Evolutionary conservation across 2,888 invertebrate genomes (phyloP), one percentile per base, ranked within the genome.

Genomic region (Drepanosiphum platanoidis): DNA sequence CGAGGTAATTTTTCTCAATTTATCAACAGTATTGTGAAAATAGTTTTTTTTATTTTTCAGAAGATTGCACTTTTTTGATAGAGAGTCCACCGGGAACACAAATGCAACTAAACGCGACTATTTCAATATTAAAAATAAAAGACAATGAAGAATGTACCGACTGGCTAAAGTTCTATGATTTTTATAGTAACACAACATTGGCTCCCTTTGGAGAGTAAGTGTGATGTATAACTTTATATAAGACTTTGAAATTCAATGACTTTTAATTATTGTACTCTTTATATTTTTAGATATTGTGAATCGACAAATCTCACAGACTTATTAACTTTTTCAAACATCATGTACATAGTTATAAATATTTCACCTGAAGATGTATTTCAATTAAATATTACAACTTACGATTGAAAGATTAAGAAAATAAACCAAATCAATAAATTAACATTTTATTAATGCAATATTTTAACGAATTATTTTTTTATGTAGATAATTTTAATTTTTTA

Each of bases 21-120:
- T 30, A 71, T 22, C 5, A 36, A n/a, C 4, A 61, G 39, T 34
- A 81, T 32, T 39, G 52, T 36, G n/a, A 30, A 70, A 39, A 68
- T 52, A 18, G 39, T 39, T 77, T 58, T 52, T 39, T 77, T 58
- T 58, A 66, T 39, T 77, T 58, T 75, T 1, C 68, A 84, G 84
- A 68, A 4, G 84, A 84, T 11, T 84, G 84, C 32, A 84, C 77
- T 64, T 84, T 84, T 84, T 77, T 84, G 58, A 66, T 84, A 58
- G 84, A 84, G 70, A 70, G 84, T 39, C 70, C 70, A 15, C 75
- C 84, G n/a, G 66, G 72, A 68, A 75, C 84, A 77, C 77, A 70
- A 74, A 58, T 84, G 39, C 66, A 58, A 58, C 32, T 84, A n/a
- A 84, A 77, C 1, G 84, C 68, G 11, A 77, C 84, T 39, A 75